Evolutionary conservation across 2,888 invertebrate species (phyloP).

Genomic region (Perizoma affinitatum): DNA sequence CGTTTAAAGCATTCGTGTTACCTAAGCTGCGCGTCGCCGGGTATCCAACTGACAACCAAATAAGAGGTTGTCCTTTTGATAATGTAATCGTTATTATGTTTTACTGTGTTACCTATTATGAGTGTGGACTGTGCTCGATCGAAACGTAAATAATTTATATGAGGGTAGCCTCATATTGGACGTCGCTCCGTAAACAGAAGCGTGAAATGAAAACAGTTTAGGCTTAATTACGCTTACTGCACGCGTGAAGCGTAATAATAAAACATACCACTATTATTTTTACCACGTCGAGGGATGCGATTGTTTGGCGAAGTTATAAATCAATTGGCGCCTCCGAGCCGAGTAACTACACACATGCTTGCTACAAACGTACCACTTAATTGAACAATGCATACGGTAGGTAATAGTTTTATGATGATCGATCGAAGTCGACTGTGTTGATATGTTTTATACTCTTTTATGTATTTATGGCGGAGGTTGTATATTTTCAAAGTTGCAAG

Average conservation of each 20-base stretch:
- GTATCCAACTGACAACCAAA: not conserved
- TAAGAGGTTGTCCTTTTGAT: not conserved
- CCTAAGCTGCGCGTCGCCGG: no score
- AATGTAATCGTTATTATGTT: no score
- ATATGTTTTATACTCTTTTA: slow-evolving; percentile 1
- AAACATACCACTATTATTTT: slow-evolving; percentile 27
- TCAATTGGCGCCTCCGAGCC: slow-evolving; percentile 61
- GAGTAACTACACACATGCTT: slow-evolving; percentile 28
- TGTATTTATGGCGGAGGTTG: not conserved
- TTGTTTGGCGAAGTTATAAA: slow-evolving; percentile 69
- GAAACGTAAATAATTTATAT: no score
- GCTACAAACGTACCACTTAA: slow-evolving; percentile 25
- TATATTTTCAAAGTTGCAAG: not conserved
- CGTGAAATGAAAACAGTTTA: no score
- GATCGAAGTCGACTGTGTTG: slow-evolving; percentile 1
- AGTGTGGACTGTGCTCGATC: no score
- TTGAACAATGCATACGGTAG: slow-evolving; percentile 26
- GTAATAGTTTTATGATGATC: slow-evolving; percentile 19
- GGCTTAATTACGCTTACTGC: slow-evolving; percentile 2
- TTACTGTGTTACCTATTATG: no score
- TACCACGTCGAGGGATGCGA: slow-evolving; percentile 45
- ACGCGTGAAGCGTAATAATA: slow-evolving; percentile 10
- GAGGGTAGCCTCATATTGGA: no score
- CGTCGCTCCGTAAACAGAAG: no score
- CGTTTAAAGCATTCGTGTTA: no score